These are phyloP conservation scores for Martes martes DNA, from an alignment of 2,113 vertebrate genomes.

Conservation along the genomic window DNA sequence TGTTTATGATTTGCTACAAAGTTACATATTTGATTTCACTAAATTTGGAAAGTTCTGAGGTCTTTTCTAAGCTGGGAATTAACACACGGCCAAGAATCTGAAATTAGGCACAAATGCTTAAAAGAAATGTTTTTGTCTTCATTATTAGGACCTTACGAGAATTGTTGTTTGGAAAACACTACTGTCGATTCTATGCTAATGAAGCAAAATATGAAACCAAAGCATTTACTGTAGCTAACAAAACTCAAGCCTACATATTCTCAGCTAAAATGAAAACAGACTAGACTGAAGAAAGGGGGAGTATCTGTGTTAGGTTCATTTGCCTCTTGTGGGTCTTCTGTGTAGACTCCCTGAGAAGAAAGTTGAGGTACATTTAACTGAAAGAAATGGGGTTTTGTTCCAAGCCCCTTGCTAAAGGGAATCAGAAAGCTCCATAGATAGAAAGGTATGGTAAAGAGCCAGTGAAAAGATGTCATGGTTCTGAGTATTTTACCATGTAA, in stretches of 20 bases:
- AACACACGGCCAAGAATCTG: background rate
- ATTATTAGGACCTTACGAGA: background rate
- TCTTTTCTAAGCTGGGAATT: constrained; percentile 34
- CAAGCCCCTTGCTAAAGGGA: background rate
- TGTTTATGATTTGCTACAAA: constrained; percentile 14
- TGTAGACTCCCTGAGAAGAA: background rate
- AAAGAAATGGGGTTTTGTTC: background rate
- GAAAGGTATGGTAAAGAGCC: background rate
- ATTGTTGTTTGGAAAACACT: background rate
- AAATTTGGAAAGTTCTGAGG: background rate
- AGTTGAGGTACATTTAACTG: background rate
- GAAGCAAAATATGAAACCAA: background rate
- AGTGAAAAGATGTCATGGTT: background rate
- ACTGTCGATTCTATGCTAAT: background rate
- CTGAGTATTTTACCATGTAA: background rate
- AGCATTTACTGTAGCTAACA: background rate
- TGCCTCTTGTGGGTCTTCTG: background rate
- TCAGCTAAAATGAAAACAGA: background rate
- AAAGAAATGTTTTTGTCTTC: background rate
- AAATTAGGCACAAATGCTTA: background rate
- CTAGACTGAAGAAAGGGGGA: background rate
- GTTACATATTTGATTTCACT: constrained; percentile 25
- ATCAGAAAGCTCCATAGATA: background rate
- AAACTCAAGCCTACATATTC: constrained; percentile 19
- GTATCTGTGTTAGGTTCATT: background rate